Percentiles rank a stretch among this genome's conserved stretches.
Evolutionary conservation across 2,888 invertebrate genomes (phyloP).

Genomic region (Rhagonycha fulva): DNA sequence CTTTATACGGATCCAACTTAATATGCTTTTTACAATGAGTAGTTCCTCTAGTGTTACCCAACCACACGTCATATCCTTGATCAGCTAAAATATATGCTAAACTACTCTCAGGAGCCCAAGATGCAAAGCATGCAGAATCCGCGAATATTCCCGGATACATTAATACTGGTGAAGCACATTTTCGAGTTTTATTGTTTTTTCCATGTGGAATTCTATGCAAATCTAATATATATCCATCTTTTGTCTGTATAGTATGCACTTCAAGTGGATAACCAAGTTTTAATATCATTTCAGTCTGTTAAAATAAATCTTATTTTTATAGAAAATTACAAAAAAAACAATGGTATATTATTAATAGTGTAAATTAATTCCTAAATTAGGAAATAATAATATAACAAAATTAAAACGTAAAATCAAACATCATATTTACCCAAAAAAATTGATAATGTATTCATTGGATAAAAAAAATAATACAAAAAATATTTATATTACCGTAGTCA

Average conservation of each 20-base stretch:
- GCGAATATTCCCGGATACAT: slow-evolving; percentile 74
- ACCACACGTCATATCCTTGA: slow-evolving; percentile 76
- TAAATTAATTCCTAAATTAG: too few relatives aligned
- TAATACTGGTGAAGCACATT: slow-evolving; percentile 57
- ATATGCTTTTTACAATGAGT: slow-evolving; percentile 64
- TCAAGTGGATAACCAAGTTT: slow-evolving; percentile 55
- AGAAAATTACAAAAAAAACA: background rate
- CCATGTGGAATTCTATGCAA: slow-evolving; percentile 59
- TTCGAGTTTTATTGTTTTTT: background rate
- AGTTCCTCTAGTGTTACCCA: slow-evolving; percentile 81
- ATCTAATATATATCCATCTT: slow-evolving; percentile 54
- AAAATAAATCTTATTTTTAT: background rate
- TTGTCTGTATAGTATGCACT: slow-evolving; percentile 53
- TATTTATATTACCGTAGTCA: background rate
- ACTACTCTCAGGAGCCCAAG: slow-evolving; percentile 69
- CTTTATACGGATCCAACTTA: slow-evolving; percentile 52
- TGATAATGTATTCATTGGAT: too few relatives aligned
- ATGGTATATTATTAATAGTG: too few relatives aligned
- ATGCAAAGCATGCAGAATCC: slow-evolving; percentile 74
- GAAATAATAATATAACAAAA: too few relatives aligned
- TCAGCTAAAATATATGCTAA: slow-evolving; percentile 63
- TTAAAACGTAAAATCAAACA: too few relatives aligned
- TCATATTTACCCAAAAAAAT: too few relatives aligned
- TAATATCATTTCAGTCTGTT: slow-evolving; percentile 52
- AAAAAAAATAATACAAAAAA: background rate